Evolutionary conservation across 2,888 invertebrate genomes (phyloP).

Genomic region (Macaria liturata): DNA sequence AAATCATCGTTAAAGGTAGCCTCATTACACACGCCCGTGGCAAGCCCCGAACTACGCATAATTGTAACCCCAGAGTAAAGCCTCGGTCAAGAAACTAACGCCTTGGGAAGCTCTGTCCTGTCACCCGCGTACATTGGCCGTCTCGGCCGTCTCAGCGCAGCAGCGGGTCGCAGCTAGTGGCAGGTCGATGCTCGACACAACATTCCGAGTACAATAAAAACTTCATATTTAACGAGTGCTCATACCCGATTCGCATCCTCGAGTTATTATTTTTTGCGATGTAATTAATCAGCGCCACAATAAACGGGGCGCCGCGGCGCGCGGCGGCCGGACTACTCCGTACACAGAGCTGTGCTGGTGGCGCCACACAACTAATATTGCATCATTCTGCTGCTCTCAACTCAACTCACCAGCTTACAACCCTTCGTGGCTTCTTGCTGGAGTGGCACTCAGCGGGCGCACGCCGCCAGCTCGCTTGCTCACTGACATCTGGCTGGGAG

Average conservation of each 20-base stretch:
- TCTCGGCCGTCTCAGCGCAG: not conserved
- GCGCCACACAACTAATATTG: no score
- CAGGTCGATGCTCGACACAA: constrained; percentile 20
- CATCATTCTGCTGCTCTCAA: no score
- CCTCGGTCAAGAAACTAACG: constrained; percentile 23
- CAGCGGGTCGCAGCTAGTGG: not conserved
- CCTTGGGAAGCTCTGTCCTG: constrained; percentile 1
- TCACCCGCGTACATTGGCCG: no score
- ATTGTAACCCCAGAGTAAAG: constrained; percentile 29
- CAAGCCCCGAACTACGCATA: constrained; percentile 29
- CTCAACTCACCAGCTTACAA: no score
- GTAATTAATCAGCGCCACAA: constrained; percentile 10
- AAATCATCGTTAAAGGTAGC: constrained; percentile 29
- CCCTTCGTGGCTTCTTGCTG: no score
- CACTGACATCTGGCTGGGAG: no score
- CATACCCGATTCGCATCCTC: constrained; percentile 9
- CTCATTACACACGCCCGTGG: constrained; percentile 25
- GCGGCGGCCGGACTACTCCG: not conserved
- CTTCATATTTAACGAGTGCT: constrained; percentile 7
- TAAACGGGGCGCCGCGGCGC: constrained; percentile 11
- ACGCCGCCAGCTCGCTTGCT: no score
- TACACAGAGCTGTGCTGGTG: no score
- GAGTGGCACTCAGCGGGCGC: no score
- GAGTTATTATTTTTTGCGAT: constrained; percentile 3
- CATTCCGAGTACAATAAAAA: constrained; percentile 36